Evolutionary conservation across 92 coral and sea anemone genomes (phyloP).

Genomic region (Porites divaricata): DNA sequence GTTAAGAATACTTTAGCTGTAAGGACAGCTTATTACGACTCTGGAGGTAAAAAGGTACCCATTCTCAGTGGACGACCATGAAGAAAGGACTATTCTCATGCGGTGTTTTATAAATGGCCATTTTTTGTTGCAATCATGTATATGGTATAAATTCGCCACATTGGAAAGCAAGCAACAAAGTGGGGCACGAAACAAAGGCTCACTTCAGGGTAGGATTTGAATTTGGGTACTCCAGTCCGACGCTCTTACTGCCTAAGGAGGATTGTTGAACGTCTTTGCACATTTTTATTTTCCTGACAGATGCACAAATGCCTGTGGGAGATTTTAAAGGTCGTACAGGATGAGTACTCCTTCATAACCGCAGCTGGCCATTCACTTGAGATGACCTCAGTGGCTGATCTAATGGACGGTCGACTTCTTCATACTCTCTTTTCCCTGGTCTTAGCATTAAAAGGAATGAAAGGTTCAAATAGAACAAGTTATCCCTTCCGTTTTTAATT

Average conservation of each 20-base stretch:
- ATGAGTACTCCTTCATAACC: not conserved
- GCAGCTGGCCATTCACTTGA: not conserved
- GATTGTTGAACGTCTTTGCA: no score
- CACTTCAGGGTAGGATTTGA: no score
- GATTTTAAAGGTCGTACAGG: slow-evolving; percentile 6
- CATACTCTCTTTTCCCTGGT: slow-evolving; percentile 16
- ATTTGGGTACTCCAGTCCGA: no score
- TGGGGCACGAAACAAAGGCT: no score
- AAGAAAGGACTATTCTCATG: no score
- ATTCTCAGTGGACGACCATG: not conserved
- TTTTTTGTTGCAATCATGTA: no score
- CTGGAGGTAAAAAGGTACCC: not conserved
- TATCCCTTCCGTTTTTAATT: not conserved
- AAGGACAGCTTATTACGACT: not conserved
- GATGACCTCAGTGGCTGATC: slow-evolving; percentile 43
- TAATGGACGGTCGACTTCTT: slow-evolving; percentile 45
- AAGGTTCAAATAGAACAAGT: not conserved
- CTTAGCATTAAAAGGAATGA: slow-evolving; percentile 9
- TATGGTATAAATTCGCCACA: no score
- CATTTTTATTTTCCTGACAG: slow-evolving; percentile 9
- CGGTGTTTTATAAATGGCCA: no score
- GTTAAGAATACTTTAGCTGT: not conserved
- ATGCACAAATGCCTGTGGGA: slow-evolving; percentile 25
- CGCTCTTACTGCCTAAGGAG: no score
- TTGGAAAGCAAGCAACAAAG: no score